phyloP scores from a whole-genome alignment of 23 tunicate species.

The Halocynthia aurantium region DNA sequence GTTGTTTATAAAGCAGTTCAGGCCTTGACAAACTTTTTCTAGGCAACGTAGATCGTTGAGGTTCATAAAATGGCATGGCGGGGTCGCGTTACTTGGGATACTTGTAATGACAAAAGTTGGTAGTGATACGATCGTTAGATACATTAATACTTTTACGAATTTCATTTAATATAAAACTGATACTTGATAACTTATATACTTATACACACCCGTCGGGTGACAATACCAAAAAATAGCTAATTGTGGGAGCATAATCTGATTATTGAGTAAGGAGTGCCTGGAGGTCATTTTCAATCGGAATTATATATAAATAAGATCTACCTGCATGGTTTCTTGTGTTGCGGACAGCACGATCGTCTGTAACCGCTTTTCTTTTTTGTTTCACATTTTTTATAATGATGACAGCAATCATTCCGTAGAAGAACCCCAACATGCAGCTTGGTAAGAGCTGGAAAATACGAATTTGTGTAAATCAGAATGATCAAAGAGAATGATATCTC shows the following conservation, averaged over 20 bases:
- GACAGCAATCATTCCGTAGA: constrained; percentile 67
- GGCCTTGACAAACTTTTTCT: no score
- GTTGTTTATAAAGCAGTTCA: no score
- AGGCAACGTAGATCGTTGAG: no score
- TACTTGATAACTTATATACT: not conserved
- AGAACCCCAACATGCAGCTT: constrained; percentile 32
- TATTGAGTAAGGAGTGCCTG: no score
- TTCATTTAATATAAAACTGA: no score
- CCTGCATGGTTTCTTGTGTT: constrained; percentile 1
- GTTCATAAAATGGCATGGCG: no score
- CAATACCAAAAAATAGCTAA: not conserved
- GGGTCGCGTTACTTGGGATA: no score
- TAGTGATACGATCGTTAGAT: no score
- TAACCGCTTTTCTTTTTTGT: constrained; percentile 31
- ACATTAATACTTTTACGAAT: no score
- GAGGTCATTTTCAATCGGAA: not conserved
- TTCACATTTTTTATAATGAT: constrained; percentile 41
- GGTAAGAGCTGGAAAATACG: constrained; percentile 45
- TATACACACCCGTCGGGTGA: not conserved
- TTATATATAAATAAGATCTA: not conserved
- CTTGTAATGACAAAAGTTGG: no score
- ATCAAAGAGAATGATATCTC: no score
- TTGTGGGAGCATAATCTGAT: not conserved
- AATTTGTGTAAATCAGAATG: no score
- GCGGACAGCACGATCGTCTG: not conserved